These are phyloP conservation scores for Turdus rufiventris DNA, from an alignment of 2,113 vertebrate species.

Conservation along the genomic window DNA sequence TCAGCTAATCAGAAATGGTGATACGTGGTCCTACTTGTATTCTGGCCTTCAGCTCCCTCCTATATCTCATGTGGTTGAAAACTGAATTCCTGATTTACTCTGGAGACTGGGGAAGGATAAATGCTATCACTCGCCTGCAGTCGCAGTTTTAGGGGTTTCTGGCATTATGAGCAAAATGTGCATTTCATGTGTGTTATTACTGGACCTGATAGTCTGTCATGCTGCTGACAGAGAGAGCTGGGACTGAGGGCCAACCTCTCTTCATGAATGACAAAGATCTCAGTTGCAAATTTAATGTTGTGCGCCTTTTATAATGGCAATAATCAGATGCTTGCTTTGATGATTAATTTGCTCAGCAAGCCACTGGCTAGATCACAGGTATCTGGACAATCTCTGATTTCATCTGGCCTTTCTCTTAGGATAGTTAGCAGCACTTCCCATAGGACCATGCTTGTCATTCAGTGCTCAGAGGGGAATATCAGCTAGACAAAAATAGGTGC, in stretches of 20 bases:
- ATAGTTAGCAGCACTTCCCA: not conserved
- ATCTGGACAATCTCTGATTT: not conserved
- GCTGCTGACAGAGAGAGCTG: not conserved
- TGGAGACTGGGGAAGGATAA: slow-evolving; percentile 12
- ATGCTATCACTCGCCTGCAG: not conserved
- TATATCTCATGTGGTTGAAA: slow-evolving; percentile 26
- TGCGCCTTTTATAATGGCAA: not conserved
- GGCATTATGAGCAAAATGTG: not conserved
- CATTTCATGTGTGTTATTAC: not conserved
- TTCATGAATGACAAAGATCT: slow-evolving; percentile 21
- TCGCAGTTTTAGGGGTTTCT: not conserved
- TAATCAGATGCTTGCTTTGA: not conserved
- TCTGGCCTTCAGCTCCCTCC: slow-evolving; percentile 45
- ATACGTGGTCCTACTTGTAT: slow-evolving; percentile 40
- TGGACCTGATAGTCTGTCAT: not conserved
- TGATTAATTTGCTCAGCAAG: not conserved
- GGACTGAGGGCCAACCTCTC: not conserved
- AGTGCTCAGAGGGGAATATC: not conserved
- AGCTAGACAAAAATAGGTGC: not conserved
- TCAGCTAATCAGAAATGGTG: slow-evolving; percentile 22
- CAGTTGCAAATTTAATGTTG: not conserved
- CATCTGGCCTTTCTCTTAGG: not conserved
- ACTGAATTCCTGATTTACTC: slow-evolving; percentile 15
- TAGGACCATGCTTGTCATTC: not conserved
- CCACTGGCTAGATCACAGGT: not conserved